Evolutionary conservation across 2,888 invertebrate species (phyloP), one percentile per base, ranked within the genome.

Genomic region (Schizaphis graminum): DNA sequence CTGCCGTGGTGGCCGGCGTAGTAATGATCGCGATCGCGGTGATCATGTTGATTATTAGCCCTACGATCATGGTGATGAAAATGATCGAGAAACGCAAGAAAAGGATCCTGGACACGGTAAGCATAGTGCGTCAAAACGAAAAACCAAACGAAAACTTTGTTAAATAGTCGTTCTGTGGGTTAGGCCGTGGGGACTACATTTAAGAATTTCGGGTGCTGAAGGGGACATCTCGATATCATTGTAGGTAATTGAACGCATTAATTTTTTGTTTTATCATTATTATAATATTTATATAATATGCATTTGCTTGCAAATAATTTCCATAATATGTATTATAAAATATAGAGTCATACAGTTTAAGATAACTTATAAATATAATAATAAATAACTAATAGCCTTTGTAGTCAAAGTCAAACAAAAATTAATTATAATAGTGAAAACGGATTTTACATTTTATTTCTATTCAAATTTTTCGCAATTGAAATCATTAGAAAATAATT

Each of bases 1-100:
- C 91, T 44, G 94, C 94, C 85, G 85, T 94, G 13, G 94, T 94
- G 86, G 94, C 94, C n/a, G 94, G 94, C 28, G n/a, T 91, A n/a
- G n/a, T 94, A 11, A 94, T 94, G 94, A 94, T 94, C 49, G 47
- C 94, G 49, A 91, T 94, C 41, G 94, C 94, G 28, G 85, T 86
- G 11, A 91, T 94, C 85, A 94, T 94, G 94, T 67, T 94, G 53
- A 94, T 94, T 67, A 86, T 94, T 28, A 94, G 90, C 41, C 94
- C 94, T 56, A 91, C 90, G 24, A 91, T 94, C 41, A 94, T 94
- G 94, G 41, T 94, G 35, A 86, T 94, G 49, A 94, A 94, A 67
- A 94, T 91, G 28, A 49, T 94, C 49, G 94, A 94, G 61, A 94
- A 91, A 86, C 90, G 94, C 8, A 91, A 94, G 16, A 86, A 49